Evolutionary conservation across 1,140 invertebrate genomes (phyloP).

Genomic region (Cydia fagiglandana): DNA sequence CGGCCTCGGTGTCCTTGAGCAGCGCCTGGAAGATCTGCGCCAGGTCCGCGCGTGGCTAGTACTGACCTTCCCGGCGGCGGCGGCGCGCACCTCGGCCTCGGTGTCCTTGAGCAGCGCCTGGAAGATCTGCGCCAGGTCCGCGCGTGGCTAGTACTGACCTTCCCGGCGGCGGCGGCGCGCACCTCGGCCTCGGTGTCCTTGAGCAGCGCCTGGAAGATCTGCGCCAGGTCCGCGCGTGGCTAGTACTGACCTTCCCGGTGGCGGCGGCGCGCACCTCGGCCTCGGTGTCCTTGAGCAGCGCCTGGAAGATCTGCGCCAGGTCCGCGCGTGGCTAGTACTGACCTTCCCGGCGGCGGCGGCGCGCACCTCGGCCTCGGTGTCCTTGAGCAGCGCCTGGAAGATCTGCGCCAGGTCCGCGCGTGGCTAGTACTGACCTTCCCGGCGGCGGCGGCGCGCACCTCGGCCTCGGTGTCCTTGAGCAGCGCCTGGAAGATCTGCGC

Average conservation of each 20-base stretch:
- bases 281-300: conserved; percentile 97
- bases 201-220: conserved; percentile 95
- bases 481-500: conserved; percentile 96
- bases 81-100: conserved; percentile 98
- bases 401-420: conserved; percentile 96
- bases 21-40: conserved; percentile 96
- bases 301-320: conserved; percentile 96
- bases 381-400: conserved; percentile 96
- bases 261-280: conserved; percentile 99
- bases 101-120: conserved; percentile 96
- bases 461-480: conserved; percentile 98
- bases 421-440: too few species aligned
- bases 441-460: conserved; percentile 98
- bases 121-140: conserved; percentile 96
- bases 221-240: conserved; percentile 96
- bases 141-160: too few species aligned
- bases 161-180: conserved; percentile 97
- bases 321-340: too few species aligned
- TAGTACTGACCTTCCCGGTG: too few species aligned
- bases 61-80: too few species aligned
- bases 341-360: conserved; percentile 99
- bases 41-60: conserved; percentile 95
- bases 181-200: conserved; percentile 99
- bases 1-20: conserved; percentile 98
- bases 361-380: conserved; percentile 98